Evolutionary conservation across 37 sponge, comb jelly and placozoan species (phyloP), one percentile per base, ranked within the genome.

Genomic region (Mnemiopsis leidyi): DNA sequence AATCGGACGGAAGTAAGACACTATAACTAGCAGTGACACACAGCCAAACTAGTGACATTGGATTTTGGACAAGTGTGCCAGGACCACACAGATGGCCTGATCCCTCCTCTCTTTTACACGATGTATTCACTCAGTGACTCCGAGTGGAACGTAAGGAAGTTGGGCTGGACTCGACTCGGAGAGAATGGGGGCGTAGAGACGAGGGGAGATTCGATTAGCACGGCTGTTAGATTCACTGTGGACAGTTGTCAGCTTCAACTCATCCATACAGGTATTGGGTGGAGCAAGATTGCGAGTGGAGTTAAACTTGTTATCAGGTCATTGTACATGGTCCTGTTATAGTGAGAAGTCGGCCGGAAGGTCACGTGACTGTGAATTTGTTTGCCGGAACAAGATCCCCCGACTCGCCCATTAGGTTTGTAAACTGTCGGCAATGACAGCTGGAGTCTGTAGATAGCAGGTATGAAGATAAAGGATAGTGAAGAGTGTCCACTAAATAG

Each of bases 121-220:
- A 71, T 5, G 5, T 71, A n/a, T 23, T 25, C 68, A 13, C 75
- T 28, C 75, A 71, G 75, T 29, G 75, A 71, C 30, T 7, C 25
- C 7, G 75, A 71, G 75, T 71, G 75, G 75, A 29, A n/a, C 30
- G 30, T 71, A 23, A 2, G 20, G 3, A 71, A 71, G 75, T 18
- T 71, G 30, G 75, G 75, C 30, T 71, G 75, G 75, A 23, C 75
- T 25, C 5, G 20, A 25, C 20, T 29, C 7, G 5, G n/a, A 5
- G 75, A 71, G 75, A 71, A 28, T 71, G 75, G 75, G 25, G 75
- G 30, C 7, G 75, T 71, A 25, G 75, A 29, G 61, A 48, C 61
- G 9, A 48, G 61, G 61, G 61, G 61, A 48, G 61, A 48, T 48
- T 48, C 61, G 61, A 48, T 48, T 48, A 48, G 61, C 61, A 18